Evolutionary conservation across 2,888 invertebrate genomes (phyloP), one percentile per base, ranked within the genome.

Genomic region (Eilema caniola): DNA sequence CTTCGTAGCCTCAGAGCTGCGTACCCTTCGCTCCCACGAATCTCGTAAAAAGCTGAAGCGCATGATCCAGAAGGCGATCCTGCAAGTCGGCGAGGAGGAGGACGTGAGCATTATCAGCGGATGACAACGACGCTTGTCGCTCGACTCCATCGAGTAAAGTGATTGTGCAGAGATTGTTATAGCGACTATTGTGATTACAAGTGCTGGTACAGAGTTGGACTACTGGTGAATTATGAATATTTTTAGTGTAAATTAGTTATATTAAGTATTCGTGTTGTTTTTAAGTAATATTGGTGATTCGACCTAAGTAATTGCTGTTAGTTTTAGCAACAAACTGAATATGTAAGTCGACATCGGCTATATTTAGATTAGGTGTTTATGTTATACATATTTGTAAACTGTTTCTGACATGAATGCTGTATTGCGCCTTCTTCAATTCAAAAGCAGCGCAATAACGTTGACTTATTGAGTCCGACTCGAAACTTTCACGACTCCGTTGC

Each of bases 1-100:
- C 83, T 95, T 95, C 83, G 95, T 95, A n/a, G 95, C 95, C 0
- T 93, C 94, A 0, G 95, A 95, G 69, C 89, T 95, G 2, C 89
- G 95, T 20, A 91, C 89, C 8, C 90, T 95, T 0, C 89, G 93
- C 2, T 91, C 92, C 0, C 83, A 87, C 23, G 93, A 92, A 25
- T 89, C 91, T 1, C 87, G 95, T 0, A 93, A 90, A 80, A 89
- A 88, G 12, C 83, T 95, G 76, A 94, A 93, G 83, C 83, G 93
- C 56, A 89, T 93, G 82, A 94, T 95, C 68, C 94, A 94, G 83
- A 94, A 93, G 72, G 93, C 93, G 0, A 95, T 95, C 23, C 88
- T 95, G 3, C 86, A 91, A 72, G 85, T 94, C 14, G 91, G 90
- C 0, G 94, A 94, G 67, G 93, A 93, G 56, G 94, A 94, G 57